Conservation (phyloP, 2,113 vertebrate genomes). For the Mormyrus iriodes region DNA sequence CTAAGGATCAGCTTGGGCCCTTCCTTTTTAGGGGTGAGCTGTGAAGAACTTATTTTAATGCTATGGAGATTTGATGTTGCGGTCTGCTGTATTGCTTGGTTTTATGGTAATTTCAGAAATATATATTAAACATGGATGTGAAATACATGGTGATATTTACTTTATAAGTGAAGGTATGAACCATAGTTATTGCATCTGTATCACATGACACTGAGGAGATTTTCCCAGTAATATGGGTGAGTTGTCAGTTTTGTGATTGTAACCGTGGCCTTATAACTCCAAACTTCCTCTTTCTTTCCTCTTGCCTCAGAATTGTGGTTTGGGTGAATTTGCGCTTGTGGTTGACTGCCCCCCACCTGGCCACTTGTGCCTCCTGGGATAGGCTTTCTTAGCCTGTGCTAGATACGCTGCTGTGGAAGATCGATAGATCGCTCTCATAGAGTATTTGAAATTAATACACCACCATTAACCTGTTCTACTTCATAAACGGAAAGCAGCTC, state of each 20-base stretch:
- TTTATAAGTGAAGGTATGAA: neutral
- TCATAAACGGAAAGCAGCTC: neutral
- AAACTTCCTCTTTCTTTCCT: neutral
- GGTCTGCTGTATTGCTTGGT: neutral
- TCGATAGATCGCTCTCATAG: neutral
- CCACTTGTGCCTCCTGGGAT: neutral
- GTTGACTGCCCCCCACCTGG: neutral
- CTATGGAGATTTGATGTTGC: neutral
- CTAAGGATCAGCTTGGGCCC: neutral
- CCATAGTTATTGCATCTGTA: neutral
- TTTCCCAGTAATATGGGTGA: neutral
- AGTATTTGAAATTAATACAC: neutral
- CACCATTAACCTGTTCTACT: neutral
- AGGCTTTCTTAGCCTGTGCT: neutral
- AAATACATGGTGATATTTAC: slow-evolving; percentile 6
- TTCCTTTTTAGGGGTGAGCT: neutral
- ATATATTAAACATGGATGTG: neutral
- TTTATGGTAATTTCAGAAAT: neutral
- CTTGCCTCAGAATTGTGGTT: neutral
- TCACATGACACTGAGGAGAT: neutral
- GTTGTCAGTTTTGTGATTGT: neutral
- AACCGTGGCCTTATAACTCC: neutral
- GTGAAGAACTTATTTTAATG: neutral
- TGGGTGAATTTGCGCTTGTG: neutral
- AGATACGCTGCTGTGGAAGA: neutral